Evolutionary conservation across 1,140 invertebrate species (phyloP).

Genomic region (Polyergus mexicanus): DNA sequence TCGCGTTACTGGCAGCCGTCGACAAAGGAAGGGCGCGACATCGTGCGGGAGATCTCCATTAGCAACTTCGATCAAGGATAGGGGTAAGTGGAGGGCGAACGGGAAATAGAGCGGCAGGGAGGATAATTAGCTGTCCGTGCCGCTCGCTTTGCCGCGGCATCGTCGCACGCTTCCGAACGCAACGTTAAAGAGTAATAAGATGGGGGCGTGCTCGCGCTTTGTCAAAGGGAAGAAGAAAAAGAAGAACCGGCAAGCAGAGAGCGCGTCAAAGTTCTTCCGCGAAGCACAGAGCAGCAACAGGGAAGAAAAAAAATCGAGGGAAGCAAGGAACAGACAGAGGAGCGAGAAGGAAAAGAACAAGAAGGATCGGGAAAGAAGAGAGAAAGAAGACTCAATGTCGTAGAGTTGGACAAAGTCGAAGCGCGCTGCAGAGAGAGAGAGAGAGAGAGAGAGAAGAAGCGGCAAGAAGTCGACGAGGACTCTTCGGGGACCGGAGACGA

Average conservation of each 20-base stretch:
- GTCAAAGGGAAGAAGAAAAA: conserved; percentile 40
- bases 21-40: conserved; percentile 51
- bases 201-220: conserved; percentile 51
- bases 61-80: conserved; percentile 57
- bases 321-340: conserved; percentile 14
- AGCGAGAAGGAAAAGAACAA: conserved; percentile 35
- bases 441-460: conserved; percentile 36
- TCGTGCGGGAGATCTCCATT: conserved; percentile 56
- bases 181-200: conserved; percentile 65
- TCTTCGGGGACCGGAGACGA: conserved; percentile 72
- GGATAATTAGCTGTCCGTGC: conserved; percentile 65
- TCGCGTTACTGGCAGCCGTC: neutral
- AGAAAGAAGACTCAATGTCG: conserved; percentile 23
- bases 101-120: conserved; percentile 56
- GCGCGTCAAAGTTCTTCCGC: conserved; percentile 58
- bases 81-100: conserved; percentile 22
- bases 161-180: conserved; percentile 55
- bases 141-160: conserved; percentile 59
- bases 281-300: conserved; percentile 11
- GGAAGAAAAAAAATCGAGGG: neutral
- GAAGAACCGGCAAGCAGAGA: conserved; percentile 26
- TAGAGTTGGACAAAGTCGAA: conserved; percentile 44
- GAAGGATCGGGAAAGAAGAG: conserved; percentile 18
- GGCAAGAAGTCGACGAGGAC: conserved; percentile 66
- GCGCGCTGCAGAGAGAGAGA: conserved; percentile 34